Evolutionary conservation across 2,113 vertebrate genomes (phyloP).

Genomic region (Campylomormyrus tamandua): DNA sequence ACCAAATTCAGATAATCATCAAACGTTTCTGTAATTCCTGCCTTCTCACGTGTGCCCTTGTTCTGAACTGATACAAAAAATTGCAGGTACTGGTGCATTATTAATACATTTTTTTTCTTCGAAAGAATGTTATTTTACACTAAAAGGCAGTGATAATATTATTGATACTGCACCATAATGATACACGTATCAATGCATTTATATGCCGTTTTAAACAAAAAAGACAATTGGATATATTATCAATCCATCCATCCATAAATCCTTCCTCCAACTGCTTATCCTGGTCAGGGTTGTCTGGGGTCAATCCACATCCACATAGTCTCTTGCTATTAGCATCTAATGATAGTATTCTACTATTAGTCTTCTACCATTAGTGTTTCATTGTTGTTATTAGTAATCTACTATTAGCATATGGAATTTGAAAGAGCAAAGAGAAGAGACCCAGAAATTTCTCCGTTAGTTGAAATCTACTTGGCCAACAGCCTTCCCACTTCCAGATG

Average conservation of each 20-base stretch:
- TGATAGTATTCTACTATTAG: background rate
- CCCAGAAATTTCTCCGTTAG: conserved; percentile 23
- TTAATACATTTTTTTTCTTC: background rate
- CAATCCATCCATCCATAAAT: background rate
- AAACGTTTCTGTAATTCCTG: background rate
- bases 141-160: background rate
- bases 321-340: background rate
- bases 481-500: conserved; percentile 38
- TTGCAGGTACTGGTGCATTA: background rate
- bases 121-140: background rate
- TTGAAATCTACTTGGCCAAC: conserved; percentile 10
- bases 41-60: background rate
- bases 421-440: background rate
- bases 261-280: background rate
- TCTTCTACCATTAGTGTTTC: background rate
- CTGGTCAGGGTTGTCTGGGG: background rate
- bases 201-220: background rate
- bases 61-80: background rate
- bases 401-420: conserved; percentile 15
- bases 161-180: background rate
- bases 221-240: background rate
- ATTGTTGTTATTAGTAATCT: background rate
- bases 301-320: background rate
- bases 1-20: background rate
- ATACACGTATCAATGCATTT: background rate